These are phyloP conservation scores for Drosophila aff. DNA, from an alignment of 1,140 invertebrate species.

Conservation along the genomic window DNA sequence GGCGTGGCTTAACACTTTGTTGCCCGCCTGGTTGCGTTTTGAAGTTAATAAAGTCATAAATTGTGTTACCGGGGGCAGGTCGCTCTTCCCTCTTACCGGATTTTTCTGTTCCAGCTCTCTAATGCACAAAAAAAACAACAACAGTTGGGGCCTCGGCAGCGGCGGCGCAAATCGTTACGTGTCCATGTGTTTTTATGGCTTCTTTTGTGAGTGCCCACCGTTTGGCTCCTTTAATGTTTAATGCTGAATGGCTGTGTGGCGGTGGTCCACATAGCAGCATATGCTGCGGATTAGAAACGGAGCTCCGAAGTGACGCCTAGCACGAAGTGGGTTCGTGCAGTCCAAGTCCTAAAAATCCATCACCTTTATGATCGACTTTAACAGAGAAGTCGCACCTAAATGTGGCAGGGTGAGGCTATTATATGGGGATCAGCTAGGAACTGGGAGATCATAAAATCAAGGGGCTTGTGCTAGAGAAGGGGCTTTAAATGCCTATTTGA, in stretches of 20 bases:
- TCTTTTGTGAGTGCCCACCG: slow-evolving; percentile 68
- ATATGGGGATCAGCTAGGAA: background rate
- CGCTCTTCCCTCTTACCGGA: slow-evolving; percentile 43
- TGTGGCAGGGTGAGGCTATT: background rate
- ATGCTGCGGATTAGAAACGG: slow-evolving; percentile 77
- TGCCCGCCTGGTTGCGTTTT: slow-evolving; percentile 74
- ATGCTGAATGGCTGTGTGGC: slow-evolving; percentile 12
- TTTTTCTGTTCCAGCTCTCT: slow-evolving; percentile 61
- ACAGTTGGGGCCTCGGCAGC: slow-evolving; percentile 49
- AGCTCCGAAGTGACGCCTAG: slow-evolving; percentile 14
- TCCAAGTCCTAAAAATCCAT: slow-evolving; percentile 19
- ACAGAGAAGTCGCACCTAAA: background rate
- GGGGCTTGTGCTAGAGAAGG: background rate
- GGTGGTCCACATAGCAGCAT: slow-evolving; percentile 42
- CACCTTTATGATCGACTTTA: slow-evolving; percentile 36
- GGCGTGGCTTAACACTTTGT: slow-evolving; percentile 75
- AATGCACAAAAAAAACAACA: slow-evolving; percentile 53
- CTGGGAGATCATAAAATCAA: background rate
- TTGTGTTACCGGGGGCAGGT: slow-evolving; percentile 72
- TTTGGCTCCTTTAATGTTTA: slow-evolving; percentile 19
- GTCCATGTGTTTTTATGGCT: slow-evolving; percentile 67
- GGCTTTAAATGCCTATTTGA: background rate
- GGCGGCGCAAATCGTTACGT: slow-evolving; percentile 72
- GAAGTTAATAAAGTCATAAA: slow-evolving; percentile 83
- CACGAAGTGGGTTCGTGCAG: background rate